Base-by-base conservation (phyloP, 2,888 invertebrate species). In the Coleophora flavipennella region DNA sequence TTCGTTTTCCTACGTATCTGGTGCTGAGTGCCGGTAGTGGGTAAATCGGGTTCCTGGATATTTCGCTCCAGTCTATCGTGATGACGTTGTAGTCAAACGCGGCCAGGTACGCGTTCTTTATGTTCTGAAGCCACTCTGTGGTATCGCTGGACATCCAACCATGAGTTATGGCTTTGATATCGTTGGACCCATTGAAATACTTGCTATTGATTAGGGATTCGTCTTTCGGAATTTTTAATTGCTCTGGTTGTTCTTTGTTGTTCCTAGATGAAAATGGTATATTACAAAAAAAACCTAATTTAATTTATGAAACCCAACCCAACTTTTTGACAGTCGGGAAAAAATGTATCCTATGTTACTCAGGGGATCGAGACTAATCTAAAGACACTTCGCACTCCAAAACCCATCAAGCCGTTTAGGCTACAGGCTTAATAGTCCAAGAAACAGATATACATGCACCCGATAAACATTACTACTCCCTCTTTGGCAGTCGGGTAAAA, bases 101-200 rank as follows among this genome's bases (percentile, higher is more conserved):
- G 27, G 57, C 49, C 33, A 88, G 50, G 45, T 84, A 71, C 1
- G 70, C 62, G 35, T 81, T 54, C 53, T 84, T 87, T 7, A 87
- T 78, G 20, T 54, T 45, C 31, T 77, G 66, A 31, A 86, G 51
- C 67, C 83, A 80, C 9, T 64, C 55, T 0, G 62, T 55, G 13
- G 62, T 55, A 36, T 76, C 79, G 36, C 61, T 60, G 0, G 86
- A 79, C 37, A 79, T 57, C 87, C 87, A 89, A 0, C 85, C 85
- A 48, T 89, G 89, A 2, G 87, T 86, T 10, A 88, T 42, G 10
- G 86, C 71, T 60, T 80, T 86, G 1, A 86, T 64, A 2, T 68
- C 57, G 45, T 85, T 84, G 1, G 68, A 66, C 1, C 55, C 49
- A 49, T 87, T 72, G 42, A 85, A 84, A 48, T 66, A 65, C 34